Base-by-base conservation (phyloP, 2,113 vertebrate genomes). In the Oostethus manadensis region DNA sequence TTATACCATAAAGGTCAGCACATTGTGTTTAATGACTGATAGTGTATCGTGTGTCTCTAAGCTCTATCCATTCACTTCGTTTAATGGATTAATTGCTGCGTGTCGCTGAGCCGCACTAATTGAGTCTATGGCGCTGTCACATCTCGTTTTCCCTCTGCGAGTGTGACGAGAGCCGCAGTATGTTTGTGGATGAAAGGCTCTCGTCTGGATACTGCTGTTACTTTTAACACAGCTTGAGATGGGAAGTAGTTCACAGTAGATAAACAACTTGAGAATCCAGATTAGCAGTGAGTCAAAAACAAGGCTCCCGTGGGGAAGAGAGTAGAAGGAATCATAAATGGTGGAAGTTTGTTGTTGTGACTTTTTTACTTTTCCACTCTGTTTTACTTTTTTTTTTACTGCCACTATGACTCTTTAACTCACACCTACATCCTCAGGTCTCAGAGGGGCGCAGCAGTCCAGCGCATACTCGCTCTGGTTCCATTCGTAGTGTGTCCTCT, bases 381-480 rank as follows among this genome's bases (percentile, higher is more conserved):
- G 62, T 62, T 66, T 54, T 33, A 50, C 43, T 44, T 15, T 54
- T 9, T 33, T 8, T 49, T 3, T 18, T n/a, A n/a, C 3, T 51
- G 15, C 15, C 38, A 21, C 17, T 40, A n/a, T n/a, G 47, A 3
- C 21, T 50, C 22, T 21, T 3, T 15, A 57, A 8, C 1, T 57
- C 29, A 29, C 45, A 21, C 16, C 1, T 70, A 17, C 47, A 67
- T 73, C 85, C 83, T 81, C 84, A 94, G 92, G 87, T 78, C 26
- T 80, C 80, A 76, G 77, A 92, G 80, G 88, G 82, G 76, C 73
- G 76, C 60, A 76, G 74, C 86, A 92, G 90, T 76, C 88, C 89
- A 60, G 84, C 77, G 58, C 87, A 89, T 74, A 86, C 91, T 86
- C 81, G 87, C 73, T 87, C 89, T 79, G 62, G 89, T 80, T 84